Evolutionary conservation across 2,888 invertebrate species (phyloP).

Genomic region (Diaprepes abbreviatus): DNA sequence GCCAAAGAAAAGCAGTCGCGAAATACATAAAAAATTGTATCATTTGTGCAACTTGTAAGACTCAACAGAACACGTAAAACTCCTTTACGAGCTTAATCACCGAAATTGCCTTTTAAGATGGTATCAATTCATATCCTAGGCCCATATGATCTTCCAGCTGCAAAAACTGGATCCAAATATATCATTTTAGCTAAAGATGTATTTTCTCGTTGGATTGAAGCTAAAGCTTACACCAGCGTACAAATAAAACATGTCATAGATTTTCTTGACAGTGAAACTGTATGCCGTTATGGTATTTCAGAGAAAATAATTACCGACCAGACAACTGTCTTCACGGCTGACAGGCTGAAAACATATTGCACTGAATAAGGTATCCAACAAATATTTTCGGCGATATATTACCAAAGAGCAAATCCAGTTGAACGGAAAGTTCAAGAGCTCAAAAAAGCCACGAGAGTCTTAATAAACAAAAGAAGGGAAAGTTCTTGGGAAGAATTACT

Average conservation of each 20-base stretch:
- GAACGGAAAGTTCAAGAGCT: neutral
- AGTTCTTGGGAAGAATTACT: too few species aligned
- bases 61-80: neutral
- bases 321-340: neutral
- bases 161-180: too few species aligned
- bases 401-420: neutral
- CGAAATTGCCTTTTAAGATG: neutral
- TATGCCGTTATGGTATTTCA: neutral
- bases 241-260: neutral
- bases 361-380: neutral
- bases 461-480: too few species aligned
- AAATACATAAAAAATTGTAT: neutral
- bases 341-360: neutral
- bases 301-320: neutral
- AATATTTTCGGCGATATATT: neutral
- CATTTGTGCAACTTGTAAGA: neutral
- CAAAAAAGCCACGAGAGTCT: neutral
- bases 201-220: neutral
- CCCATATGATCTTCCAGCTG: too few species aligned
- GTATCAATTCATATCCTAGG: neutral
- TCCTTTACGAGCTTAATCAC: neutral
- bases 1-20: neutral
- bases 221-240: neutral
- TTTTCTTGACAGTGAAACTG: neutral
- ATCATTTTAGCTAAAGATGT: too few species aligned